Evolutionary conservation across 2,888 invertebrate genomes (phyloP).

Genomic region (Drosophila sordidula): DNA sequence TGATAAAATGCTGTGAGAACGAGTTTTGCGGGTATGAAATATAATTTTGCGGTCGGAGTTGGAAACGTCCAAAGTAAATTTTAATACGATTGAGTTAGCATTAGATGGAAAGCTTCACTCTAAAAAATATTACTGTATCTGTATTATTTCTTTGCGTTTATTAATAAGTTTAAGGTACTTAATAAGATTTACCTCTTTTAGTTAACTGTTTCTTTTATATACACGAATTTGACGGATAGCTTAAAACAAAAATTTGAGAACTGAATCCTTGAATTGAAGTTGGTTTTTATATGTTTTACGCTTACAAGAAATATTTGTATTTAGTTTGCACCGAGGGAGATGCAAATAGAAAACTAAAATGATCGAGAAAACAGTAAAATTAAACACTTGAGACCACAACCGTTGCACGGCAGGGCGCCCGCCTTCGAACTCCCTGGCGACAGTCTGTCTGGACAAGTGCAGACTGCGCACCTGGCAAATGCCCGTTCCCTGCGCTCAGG

Average conservation of each 20-base stretch:
- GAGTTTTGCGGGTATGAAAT: neutral
- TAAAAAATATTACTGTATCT: no score
- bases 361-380: conserved; percentile 45
- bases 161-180: no score
- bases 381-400: conserved; percentile 73
- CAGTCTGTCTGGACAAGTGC: conserved; percentile 67
- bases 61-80: neutral
- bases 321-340: neutral
- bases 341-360: neutral
- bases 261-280: no score
- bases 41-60: neutral
- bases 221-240: no score
- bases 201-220: no score
- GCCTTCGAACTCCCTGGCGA: conserved; percentile 60
- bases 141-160: no score
- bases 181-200: no score
- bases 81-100: no score
- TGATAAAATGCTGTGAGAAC: neutral
- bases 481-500: conserved; percentile 44
- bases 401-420: conserved; percentile 57
- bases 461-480: conserved; percentile 66
- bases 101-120: no score
- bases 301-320: neutral
- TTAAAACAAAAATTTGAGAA: no score
- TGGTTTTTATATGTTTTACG: no score